Conservation (phyloP, 1,140 invertebrate genomes). For the Hylaeus volcanicus region DNA sequence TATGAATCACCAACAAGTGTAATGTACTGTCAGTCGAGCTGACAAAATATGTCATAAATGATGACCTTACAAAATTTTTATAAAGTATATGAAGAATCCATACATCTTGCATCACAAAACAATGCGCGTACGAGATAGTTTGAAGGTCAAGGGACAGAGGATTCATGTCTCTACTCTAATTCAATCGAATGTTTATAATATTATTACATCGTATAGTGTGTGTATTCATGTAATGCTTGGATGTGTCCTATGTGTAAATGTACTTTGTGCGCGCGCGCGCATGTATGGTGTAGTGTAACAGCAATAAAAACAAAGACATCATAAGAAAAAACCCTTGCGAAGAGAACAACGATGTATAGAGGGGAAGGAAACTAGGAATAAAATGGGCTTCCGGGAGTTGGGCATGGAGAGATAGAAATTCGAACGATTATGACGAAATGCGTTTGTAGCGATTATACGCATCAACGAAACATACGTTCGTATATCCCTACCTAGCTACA, state of each 20-base stretch:
- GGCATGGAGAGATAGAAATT: conserved; percentile 73
- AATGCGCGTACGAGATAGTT: conserved; percentile 65
- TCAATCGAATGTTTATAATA: conserved; percentile 73
- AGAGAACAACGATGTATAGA: conserved; percentile 76
- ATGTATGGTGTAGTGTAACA: conserved; percentile 70
- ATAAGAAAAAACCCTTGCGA: conserved; percentile 70
- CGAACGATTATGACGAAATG: conserved; percentile 70
- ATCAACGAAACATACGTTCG: conserved; percentile 74
- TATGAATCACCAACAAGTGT: conserved; percentile 29
- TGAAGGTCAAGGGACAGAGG: conserved; percentile 68
- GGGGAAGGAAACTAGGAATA: conserved; percentile 59
- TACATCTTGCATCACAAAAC: conserved; percentile 76
- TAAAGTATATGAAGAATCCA: conserved; percentile 63
- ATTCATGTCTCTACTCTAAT: conserved; percentile 69
- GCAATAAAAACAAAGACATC: conserved; percentile 72
- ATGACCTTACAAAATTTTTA: conserved; percentile 5
- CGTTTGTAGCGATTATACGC: conserved; percentile 71
- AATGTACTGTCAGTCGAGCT: conserved; percentile 4
- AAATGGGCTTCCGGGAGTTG: conserved; percentile 70
- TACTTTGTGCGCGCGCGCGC: conserved; percentile 63
- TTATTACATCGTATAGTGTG: conserved; percentile 68
- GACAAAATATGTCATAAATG: conserved; percentile 15
- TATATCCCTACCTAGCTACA: conserved; percentile 77
- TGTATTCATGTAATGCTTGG: conserved; percentile 59
- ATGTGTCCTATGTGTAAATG: conserved; percentile 60